Percentiles rank a stretch among this genome's conserved stretches.
Conservation (phyloP, 2,797 vertebrate species). For the Catharus ustulatus region DNA sequence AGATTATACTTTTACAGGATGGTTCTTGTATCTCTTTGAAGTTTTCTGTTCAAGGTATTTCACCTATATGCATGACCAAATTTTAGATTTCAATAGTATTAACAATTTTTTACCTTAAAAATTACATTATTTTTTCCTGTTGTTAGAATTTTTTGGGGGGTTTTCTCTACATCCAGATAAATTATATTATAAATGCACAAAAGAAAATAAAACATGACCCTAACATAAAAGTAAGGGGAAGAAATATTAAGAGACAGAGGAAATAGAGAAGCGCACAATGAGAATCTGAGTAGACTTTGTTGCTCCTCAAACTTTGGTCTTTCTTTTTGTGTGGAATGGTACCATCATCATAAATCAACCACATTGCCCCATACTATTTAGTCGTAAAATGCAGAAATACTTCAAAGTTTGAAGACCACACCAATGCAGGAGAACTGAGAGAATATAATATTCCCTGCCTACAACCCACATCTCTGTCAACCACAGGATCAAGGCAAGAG, state of each 20-base stretch:
- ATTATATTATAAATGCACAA: not conserved
- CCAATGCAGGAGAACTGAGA: not conserved
- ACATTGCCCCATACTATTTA: not conserved
- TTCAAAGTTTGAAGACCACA: not conserved
- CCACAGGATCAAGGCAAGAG: not conserved
- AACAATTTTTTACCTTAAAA: not conserved
- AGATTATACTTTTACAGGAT: not conserved
- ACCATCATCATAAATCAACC: not conserved
- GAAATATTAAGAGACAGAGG: not conserved
- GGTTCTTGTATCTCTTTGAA: not conserved
- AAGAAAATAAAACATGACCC: not conserved
- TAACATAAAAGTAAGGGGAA: not conserved
- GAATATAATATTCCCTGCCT: not conserved
- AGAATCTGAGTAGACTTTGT: not conserved
- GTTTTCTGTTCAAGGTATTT: not conserved
- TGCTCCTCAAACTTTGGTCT: not conserved
- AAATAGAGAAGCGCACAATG: not conserved
- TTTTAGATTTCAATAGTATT: not conserved
- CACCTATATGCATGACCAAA: not conserved
- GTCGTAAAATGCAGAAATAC: not conserved
- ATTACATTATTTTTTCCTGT: not conserved
- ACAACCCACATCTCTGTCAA: not conserved
- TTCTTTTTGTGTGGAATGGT: not conserved
- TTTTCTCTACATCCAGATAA: not conserved
- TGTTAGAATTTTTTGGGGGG: not conserved